These are phyloP conservation scores for Thinocorus orbignyianus DNA, from an alignment of 2,113 vertebrate genomes.

Conservation along the genomic window DNA sequence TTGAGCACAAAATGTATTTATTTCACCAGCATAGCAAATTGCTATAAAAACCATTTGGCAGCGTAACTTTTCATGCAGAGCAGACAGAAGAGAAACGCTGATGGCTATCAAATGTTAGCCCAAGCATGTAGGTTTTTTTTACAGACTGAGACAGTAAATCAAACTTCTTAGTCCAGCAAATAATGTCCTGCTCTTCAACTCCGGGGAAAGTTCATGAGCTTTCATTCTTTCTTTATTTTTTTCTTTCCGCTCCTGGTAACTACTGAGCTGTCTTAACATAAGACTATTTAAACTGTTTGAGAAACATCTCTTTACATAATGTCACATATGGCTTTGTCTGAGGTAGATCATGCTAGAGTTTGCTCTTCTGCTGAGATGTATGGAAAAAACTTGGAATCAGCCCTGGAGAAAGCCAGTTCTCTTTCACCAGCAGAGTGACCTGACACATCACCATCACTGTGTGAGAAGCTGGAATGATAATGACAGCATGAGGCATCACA, in stretches of 20 bases:
- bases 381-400: background rate
- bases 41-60: background rate
- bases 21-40: background rate
- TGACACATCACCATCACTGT: accelerated
- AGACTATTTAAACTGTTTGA: background rate
- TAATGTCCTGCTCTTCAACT: background rate
- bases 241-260: background rate
- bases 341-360: background rate
- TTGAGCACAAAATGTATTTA: background rate
- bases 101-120: background rate
- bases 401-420: background rate
- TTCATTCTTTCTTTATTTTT: background rate
- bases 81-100: background rate
- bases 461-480: background rate
- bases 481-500: accelerated
- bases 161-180: background rate
- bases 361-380: background rate
- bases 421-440: background rate
- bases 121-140: background rate
- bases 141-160: background rate
- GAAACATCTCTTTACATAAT: background rate
- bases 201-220: background rate
- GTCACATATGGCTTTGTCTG: background rate
- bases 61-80: background rate
- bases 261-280: background rate